Evolutionary conservation across 2,113 vertebrate genomes (phyloP).

Genomic region (Centropus bengalensis): DNA sequence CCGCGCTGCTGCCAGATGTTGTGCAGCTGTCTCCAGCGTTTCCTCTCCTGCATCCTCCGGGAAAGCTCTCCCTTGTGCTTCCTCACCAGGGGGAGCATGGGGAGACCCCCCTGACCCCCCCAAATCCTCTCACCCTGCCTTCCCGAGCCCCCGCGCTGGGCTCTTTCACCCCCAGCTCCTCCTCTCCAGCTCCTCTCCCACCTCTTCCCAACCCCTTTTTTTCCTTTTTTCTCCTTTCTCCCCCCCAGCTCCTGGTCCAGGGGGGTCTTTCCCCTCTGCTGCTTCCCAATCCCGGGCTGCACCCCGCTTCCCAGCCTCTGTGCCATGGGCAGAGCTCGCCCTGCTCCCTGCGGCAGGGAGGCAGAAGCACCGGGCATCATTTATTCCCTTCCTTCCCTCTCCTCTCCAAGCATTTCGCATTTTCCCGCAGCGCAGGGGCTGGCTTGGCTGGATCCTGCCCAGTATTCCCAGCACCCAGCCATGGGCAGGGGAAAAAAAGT

Average conservation of each 20-base stretch:
- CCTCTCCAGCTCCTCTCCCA: not conserved
- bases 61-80: slow-evolving; percentile 69
- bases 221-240: not conserved
- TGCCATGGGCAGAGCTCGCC: not conserved
- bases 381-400: not conserved
- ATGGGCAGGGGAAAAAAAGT: not conserved
- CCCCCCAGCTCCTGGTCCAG: not conserved
- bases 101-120: not conserved
- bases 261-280: not conserved
- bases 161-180: not conserved
- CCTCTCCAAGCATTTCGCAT: not conserved
- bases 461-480: not conserved
- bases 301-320: not conserved
- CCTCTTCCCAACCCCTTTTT: not conserved
- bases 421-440: not conserved
- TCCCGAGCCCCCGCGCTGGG: slow-evolving; percentile 32
- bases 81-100: slow-evolving; percentile 2
- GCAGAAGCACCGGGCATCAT: not conserved
- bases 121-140: slow-evolving; percentile 5
- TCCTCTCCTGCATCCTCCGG: slow-evolving; percentile 70
- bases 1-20: slow-evolving; percentile 75
- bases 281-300: not conserved
- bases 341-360: not conserved
- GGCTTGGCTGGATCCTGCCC: not conserved
- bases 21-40: slow-evolving; percentile 73